A percentile compares a stretch with the other conserved stretches of the same genome.
These are phyloP conservation scores for Tetraneura akinire DNA, from an alignment of 1,140 invertebrate species.

Conservation along the genomic window DNA sequence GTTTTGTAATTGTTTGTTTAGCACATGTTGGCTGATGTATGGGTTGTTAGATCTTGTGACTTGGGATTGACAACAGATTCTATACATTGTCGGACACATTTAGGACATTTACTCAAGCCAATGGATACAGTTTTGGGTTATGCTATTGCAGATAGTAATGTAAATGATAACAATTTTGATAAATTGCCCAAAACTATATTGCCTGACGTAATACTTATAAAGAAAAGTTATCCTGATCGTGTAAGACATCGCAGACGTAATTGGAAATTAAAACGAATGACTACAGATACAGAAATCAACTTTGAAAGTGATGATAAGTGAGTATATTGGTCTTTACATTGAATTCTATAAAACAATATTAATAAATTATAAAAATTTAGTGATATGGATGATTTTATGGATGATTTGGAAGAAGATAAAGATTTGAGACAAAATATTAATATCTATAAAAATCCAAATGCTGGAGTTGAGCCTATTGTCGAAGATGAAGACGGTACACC, in stretches of 20 bases:
- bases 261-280: slow-evolving; percentile 92
- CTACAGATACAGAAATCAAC: slow-evolving; percentile 67
- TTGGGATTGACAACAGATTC: slow-evolving; percentile 81
- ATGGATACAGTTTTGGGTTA: slow-evolving; percentile 91
- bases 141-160: slow-evolving; percentile 83
- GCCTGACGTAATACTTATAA: slow-evolving; percentile 91
- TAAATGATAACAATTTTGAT: slow-evolving; percentile 88
- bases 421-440: slow-evolving; percentile 87
- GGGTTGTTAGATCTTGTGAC: slow-evolving; percentile 88
- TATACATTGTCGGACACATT: slow-evolving; percentile 86
- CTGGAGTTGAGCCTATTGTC: slow-evolving; percentile 66
- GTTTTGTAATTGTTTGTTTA: slow-evolving; percentile 57
- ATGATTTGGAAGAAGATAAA: slow-evolving; percentile 95
- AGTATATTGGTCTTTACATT: slow-evolving; percentile 56
- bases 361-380: slow-evolving; percentile 59
- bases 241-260: slow-evolving; percentile 67
- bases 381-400: slow-evolving; percentile 93
- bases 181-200: slow-evolving; percentile 72
- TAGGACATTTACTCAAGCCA: slow-evolving; percentile 89
- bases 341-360: neutral
- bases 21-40: slow-evolving; percentile 90
- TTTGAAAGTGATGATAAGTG: slow-evolving; percentile 70
- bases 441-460: slow-evolving; percentile 72
- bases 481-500: slow-evolving; percentile 73
- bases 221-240: slow-evolving; percentile 85